Conservation (phyloP, 1,140 invertebrate species). For the Drosophila mojavensis region DNA sequence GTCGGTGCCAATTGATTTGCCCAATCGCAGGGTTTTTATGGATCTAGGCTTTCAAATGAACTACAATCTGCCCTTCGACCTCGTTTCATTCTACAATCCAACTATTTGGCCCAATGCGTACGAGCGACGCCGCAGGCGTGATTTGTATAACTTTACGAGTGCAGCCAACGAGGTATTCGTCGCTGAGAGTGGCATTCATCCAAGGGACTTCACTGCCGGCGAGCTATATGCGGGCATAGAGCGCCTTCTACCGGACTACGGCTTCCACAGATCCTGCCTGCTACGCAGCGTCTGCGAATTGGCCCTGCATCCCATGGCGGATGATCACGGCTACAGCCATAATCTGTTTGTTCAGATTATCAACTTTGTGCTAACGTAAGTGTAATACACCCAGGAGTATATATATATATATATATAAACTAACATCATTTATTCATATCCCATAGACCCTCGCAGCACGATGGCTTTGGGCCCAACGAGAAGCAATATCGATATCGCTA, state of each 20-base stretch:
- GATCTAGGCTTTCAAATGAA: slow-evolving; percentile 78
- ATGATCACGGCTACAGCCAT: slow-evolving; percentile 58
- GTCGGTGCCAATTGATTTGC: slow-evolving; percentile 62
- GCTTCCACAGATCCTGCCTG: slow-evolving; percentile 72
- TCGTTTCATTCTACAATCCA: slow-evolving; percentile 64
- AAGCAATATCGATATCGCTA: slow-evolving; percentile 61
- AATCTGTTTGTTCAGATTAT: slow-evolving; percentile 61
- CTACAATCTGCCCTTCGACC: slow-evolving; percentile 63
- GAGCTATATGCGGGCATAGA: slow-evolving; percentile 69
- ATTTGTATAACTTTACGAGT: slow-evolving; percentile 19
- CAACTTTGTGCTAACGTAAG: slow-evolving; percentile 79
- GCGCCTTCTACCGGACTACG: slow-evolving; percentile 53
- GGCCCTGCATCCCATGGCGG: slow-evolving; percentile 72
- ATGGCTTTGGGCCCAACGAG: slow-evolving; percentile 66
- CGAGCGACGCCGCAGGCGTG: slow-evolving; percentile 48
- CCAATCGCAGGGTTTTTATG: slow-evolving; percentile 59
- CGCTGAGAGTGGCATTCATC: slow-evolving; percentile 43
- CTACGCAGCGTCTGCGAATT: slow-evolving; percentile 75
- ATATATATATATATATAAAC: background rate
- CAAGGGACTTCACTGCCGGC: slow-evolving; percentile 74
- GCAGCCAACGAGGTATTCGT: background rate
- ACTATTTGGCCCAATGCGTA: slow-evolving; percentile 63
- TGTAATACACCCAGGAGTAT: background rate
- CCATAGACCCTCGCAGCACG: slow-evolving; percentile 74
- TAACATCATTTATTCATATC: background rate